Evolutionary conservation across 2,113 vertebrate genomes (phyloP).

Genomic region (Rana temporaria): DNA sequence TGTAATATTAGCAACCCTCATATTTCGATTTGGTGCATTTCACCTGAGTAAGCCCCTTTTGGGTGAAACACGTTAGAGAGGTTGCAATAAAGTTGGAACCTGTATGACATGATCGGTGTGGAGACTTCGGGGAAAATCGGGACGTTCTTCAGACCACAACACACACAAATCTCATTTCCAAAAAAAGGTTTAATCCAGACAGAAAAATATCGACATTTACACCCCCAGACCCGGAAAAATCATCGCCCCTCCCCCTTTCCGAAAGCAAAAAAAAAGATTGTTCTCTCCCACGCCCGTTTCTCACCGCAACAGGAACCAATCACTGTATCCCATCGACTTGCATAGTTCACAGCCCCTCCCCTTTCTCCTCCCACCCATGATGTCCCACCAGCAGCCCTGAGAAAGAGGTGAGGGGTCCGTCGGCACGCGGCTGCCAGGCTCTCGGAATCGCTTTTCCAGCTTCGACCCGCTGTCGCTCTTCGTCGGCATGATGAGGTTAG

Average conservation of each 20-base stretch:
- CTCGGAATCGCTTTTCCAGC: background rate
- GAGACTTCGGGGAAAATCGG: no score
- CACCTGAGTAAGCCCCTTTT: no score
- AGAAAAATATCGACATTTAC: slow-evolving; percentile 48
- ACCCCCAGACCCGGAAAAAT: background rate
- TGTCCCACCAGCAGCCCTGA: background rate
- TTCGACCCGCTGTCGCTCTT: background rate
- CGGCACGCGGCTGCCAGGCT: background rate
- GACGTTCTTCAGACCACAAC: background rate
- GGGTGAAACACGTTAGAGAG: no score
- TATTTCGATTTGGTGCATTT: no score
- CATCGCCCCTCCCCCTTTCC: background rate
- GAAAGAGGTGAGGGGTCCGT: background rate
- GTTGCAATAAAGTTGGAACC: no score
- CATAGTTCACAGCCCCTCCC: background rate
- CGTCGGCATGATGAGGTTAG: background rate
- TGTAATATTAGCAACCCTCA: no score
- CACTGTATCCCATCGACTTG: no score
- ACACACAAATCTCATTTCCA: background rate
- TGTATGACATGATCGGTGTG: no score
- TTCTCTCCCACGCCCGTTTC: background rate
- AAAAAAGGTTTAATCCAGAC: slow-evolving; percentile 56
- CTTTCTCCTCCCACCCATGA: background rate
- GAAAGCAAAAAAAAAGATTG: background rate
- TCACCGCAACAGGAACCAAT: no score